These are phyloP conservation scores for Eleginops maclovinus DNA, from an alignment of 2,113 vertebrate genomes.

Conservation along the genomic window DNA sequence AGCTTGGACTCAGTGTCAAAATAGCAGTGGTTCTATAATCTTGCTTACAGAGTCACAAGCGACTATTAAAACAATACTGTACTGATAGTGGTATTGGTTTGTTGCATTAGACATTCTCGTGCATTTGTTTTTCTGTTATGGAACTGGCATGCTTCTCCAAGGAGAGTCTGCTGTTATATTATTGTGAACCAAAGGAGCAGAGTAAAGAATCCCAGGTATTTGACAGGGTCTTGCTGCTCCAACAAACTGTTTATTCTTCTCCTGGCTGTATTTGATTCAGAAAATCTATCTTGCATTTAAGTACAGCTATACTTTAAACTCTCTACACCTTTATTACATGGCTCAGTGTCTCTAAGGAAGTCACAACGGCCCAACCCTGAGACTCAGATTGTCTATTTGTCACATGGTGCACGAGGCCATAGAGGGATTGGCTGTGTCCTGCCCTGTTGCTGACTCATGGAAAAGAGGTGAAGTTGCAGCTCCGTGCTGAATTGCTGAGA, in stretches of 20 bases:
- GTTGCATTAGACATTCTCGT: not conserved
- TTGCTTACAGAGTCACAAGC: not conserved
- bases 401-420: conserved; percentile 40
- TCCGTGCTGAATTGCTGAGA: conserved; percentile 20
- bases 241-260: not conserved
- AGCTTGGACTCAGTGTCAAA: not conserved
- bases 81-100: not conserved
- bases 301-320: not conserved
- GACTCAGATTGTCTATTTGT: conserved; percentile 57
- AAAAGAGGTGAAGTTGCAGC: conserved; percentile 50
- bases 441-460: conserved; percentile 70
- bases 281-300: not conserved
- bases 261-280: not conserved
- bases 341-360: conserved; percentile 20
- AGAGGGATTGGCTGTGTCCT: conserved; percentile 62
- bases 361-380: conserved; percentile 45
- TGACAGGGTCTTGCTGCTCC: conserved; percentile 3
- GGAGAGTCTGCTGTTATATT: not conserved
- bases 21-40: no score
- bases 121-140: conserved; percentile 14
- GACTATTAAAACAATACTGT: conserved; percentile 10
- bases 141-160: conserved; percentile 29
- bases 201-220: conserved; percentile 9
- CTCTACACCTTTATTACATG: conserved; percentile 36
- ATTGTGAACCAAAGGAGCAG: conserved; percentile 1